A percentile compares a stretch with the other conserved stretches of the same genome.
These are phyloP conservation scores for Drosophila subpulchrella DNA, from an alignment of 1,140 invertebrate species.

Conservation along the genomic window DNA sequence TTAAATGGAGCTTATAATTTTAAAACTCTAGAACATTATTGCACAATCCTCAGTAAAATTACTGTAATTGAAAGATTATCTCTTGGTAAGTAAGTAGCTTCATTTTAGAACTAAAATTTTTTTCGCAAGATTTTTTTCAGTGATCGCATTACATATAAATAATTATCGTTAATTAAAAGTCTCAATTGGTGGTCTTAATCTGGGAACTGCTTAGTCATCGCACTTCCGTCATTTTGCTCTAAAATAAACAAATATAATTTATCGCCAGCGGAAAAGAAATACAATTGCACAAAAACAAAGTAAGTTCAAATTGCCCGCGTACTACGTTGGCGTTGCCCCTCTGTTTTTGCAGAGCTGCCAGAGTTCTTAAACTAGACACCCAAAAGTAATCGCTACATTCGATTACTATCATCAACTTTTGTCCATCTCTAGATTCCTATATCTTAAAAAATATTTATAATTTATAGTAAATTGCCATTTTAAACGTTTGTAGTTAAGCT, in stretches of 20 bases:
- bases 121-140: neutral
- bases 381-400: neutral
- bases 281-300: neutral
- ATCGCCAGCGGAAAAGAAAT: neutral
- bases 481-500: neutral
- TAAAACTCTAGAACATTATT: too few relatives aligned
- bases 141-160: neutral
- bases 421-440: neutral
- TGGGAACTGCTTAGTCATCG: constrained; percentile 2
- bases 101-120: too few relatives aligned
- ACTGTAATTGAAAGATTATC: too few relatives aligned
- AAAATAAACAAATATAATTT: neutral
- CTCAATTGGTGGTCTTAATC: constrained; percentile 21
- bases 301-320: constrained; percentile 2
- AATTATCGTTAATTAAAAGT: constrained; percentile 31
- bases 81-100: too few relatives aligned
- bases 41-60: too few relatives aligned
- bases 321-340: neutral
- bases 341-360: neutral
- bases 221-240: constrained; percentile 2
- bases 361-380: neutral
- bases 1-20: neutral
- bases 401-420: too few relatives aligned
- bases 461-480: neutral
- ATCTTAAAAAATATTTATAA: constrained; percentile 5